phyloP scores from a whole-genome alignment of 2,113 vertebrate genomes.

The Eretmochelys imbricata region DNA sequence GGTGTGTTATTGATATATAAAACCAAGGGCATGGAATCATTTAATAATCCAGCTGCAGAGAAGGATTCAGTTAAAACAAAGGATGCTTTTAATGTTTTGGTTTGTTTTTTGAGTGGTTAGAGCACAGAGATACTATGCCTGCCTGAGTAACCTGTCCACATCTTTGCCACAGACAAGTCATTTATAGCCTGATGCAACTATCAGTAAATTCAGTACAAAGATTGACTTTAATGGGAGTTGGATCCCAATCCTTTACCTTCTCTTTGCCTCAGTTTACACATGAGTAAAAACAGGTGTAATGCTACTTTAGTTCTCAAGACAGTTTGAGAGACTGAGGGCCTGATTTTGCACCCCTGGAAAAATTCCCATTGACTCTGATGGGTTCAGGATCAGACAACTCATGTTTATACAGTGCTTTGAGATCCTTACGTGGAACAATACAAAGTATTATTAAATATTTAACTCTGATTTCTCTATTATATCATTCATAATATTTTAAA shows the following conservation, averaged over 20 bases:
- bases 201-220: not conserved
- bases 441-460: not conserved
- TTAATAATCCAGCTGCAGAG: not conserved
- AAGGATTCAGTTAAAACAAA: not conserved
- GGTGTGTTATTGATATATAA: not conserved
- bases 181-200: constrained; percentile 6
- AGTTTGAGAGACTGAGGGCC: not conserved
- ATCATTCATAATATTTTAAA: not conserved
- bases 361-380: not conserved
- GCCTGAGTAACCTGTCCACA: constrained; percentile 1
- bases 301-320: not conserved
- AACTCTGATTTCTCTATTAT: not conserved
- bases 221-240: not conserved
- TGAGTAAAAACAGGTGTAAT: not conserved
- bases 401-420: not conserved
- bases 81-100: not conserved
- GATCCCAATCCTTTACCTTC: not conserved
- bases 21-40: not conserved
- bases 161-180: not conserved
- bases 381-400: not conserved
- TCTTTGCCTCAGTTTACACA: not conserved
- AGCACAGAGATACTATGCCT: not conserved
- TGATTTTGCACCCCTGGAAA: not conserved
- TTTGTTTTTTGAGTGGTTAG: not conserved
- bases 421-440: not conserved